phyloP scores from a whole-genome alignment of 1,140 invertebrate genomes.

The Zelostemma sp. region DNA sequence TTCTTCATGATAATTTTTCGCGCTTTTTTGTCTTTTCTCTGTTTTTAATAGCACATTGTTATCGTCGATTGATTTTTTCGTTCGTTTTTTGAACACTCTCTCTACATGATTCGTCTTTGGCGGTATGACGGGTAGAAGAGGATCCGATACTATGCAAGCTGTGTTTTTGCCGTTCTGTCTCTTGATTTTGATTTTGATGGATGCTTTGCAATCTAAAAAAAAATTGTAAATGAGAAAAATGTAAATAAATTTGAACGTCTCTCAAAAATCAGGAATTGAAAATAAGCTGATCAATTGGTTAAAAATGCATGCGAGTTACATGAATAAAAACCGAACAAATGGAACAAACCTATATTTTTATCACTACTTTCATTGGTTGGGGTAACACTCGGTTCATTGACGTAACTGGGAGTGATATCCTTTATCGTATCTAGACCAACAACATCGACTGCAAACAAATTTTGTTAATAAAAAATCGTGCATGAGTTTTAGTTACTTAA shows the following conservation, averaged over 20 bases:
- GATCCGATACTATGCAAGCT: neutral
- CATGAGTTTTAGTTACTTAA: neutral
- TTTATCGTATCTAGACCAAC: slow-evolving; percentile 35
- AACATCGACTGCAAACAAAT: slow-evolving; percentile 34
- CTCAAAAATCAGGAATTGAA: too few species aligned
- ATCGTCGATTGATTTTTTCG: neutral
- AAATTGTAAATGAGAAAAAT: neutral
- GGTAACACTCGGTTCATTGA: slow-evolving; percentile 20
- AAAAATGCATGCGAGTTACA: neutral
- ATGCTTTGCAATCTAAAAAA: neutral
- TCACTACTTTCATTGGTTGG: slow-evolving; percentile 23
- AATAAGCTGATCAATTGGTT: too few species aligned
- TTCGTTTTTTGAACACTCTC: neutral
- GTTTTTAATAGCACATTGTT: neutral
- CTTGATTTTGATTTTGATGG: slow-evolving; percentile 1
- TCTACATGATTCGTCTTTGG: slow-evolving; percentile 5
- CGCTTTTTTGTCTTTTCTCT: slow-evolving; percentile 11
- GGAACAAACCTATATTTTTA: slow-evolving; percentile 39
- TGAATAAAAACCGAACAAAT: neutral
- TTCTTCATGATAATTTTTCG: slow-evolving; percentile 9
- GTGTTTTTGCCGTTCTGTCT: neutral
- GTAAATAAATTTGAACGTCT: too few species aligned
- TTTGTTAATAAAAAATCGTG: slow-evolving; percentile 6
- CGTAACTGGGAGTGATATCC: slow-evolving; percentile 23
- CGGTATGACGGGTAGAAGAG: too few species aligned